phyloP scores from a whole-genome alignment of 2,113 vertebrate species.

The Megatriorchis doriae region DNA sequence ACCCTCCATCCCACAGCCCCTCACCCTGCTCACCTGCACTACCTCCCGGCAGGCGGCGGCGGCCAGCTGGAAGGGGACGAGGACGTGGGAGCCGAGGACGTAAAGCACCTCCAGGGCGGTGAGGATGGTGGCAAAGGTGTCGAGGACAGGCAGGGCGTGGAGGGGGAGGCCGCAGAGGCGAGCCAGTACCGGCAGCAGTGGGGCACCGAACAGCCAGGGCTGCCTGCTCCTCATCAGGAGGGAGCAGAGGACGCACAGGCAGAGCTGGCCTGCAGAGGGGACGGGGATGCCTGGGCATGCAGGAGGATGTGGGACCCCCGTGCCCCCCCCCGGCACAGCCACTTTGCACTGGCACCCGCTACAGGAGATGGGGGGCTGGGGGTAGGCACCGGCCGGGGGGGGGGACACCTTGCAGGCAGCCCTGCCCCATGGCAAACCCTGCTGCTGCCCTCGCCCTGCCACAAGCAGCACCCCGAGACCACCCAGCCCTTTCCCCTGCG shows the following conservation, averaged over 20 bases:
- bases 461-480: not conserved
- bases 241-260: conserved; percentile 78
- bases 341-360: not conserved
- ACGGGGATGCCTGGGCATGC: not conserved
- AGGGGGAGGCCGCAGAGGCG: conserved; percentile 66
- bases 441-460: not conserved
- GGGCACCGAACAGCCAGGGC: conserved; percentile 79
- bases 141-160: conserved; percentile 49
- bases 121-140: conserved; percentile 68
- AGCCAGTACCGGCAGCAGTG: conserved; percentile 78
- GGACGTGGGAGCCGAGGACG: conserved; percentile 72
- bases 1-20: not conserved
- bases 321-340: not conserved
- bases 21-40: conserved; percentile 61
- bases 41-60: conserved; percentile 70
- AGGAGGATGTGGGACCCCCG: not conserved
- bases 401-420: no score
- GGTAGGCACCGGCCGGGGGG: not conserved
- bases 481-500: not conserved
- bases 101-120: conserved; percentile 55
- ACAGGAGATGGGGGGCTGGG: not conserved
- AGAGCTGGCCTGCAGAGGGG: conserved; percentile 75
- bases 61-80: conserved; percentile 73
- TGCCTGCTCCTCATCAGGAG: conserved; percentile 80
- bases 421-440: not conserved